Conservation (phyloP, 2,113 vertebrate genomes). For the Myocastor coypus region DNA sequence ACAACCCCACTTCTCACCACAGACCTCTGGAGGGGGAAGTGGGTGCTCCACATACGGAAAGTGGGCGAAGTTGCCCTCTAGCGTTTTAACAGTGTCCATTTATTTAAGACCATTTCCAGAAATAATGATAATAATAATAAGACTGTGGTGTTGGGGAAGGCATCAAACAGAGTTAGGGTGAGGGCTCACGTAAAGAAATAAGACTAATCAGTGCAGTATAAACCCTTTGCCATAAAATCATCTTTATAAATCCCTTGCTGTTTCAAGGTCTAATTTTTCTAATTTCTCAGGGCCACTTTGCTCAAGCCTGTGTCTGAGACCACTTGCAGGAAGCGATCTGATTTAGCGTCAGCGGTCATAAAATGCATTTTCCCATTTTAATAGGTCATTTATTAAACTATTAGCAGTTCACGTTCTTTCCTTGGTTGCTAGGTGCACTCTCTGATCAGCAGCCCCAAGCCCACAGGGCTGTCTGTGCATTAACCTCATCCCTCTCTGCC, state of each 20-base stretch:
- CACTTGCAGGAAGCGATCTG: background rate
- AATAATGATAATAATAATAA: background rate
- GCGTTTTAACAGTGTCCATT: background rate
- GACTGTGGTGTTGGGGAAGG: background rate
- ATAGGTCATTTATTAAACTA: slow-evolving; percentile 51
- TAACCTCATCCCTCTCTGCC: slow-evolving; percentile 51
- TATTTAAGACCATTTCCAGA: slow-evolving; percentile 56
- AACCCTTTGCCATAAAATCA: background rate
- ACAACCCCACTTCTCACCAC: background rate
- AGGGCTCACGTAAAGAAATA: slow-evolving; percentile 27
- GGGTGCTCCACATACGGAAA: background rate
- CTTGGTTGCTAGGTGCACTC: slow-evolving; percentile 56
- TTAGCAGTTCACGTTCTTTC: background rate
- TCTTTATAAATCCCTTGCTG: background rate
- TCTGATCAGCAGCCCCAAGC: slow-evolving; percentile 67
- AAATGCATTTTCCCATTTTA: slow-evolving; percentile 12
- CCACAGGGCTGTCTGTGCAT: background rate
- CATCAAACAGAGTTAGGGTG: slow-evolving; percentile 12
- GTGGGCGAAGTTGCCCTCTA: background rate
- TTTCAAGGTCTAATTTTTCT: slow-evolving; percentile 44
- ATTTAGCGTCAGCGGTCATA: background rate
- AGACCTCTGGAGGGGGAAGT: background rate
- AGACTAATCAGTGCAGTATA: background rate
- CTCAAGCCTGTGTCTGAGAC: background rate
- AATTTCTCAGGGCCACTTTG: background rate